These are phyloP conservation scores for Chionoecetes opilio DNA, from an alignment of 1,140 invertebrate genomes.

Conservation along the genomic window DNA sequence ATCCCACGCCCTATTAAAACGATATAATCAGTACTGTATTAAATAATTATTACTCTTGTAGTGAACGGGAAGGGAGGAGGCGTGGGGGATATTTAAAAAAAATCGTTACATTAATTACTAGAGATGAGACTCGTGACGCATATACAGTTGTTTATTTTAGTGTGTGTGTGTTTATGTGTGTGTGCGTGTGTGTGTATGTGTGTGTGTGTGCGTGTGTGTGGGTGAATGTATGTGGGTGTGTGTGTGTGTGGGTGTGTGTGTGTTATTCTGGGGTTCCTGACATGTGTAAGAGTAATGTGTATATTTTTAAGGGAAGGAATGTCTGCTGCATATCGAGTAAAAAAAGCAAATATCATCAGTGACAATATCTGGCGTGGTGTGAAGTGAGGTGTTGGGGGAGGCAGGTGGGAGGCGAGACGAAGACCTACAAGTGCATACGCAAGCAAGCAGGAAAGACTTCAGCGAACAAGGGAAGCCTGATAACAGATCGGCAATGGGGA, in stretches of 20 bases:
- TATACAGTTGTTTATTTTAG: too few species aligned
- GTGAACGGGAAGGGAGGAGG: too few species aligned
- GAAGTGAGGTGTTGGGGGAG: background rate
- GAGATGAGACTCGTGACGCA: too few species aligned
- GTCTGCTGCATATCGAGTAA: background rate
- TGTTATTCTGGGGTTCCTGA: too few species aligned
- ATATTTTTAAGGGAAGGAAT: background rate
- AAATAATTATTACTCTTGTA: too few species aligned
- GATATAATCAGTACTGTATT: background rate
- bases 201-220: too few species aligned
- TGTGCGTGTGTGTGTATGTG: too few species aligned
- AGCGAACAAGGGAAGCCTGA: background rate
- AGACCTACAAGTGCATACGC: background rate
- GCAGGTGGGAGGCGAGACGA: background rate
- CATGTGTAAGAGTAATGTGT: background rate
- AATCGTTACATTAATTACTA: too few species aligned
- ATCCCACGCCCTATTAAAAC: background rate
- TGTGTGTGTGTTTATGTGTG: too few species aligned
- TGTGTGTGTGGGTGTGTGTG: constrained; percentile 7
- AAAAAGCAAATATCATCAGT: background rate
- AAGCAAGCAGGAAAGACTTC: background rate
- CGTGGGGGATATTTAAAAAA: background rate
- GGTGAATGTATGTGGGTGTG: too few species aligned
- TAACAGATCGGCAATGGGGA: background rate
- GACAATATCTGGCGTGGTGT: background rate